phyloP scores from a whole-genome alignment of 1,140 invertebrate genomes.

The Ylistrum balloti region DNA sequence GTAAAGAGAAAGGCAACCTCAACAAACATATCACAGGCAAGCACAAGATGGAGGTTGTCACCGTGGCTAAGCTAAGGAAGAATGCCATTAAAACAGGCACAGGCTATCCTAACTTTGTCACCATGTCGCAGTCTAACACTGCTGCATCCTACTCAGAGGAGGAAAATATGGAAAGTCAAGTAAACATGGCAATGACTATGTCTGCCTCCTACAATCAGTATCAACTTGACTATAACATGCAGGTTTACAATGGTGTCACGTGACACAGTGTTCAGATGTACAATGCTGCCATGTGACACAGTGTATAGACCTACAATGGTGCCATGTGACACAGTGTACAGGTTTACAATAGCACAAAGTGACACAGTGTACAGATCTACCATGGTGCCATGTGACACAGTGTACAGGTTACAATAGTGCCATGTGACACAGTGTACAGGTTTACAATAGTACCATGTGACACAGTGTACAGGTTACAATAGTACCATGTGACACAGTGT shows the following conservation, averaged over 20 bases:
- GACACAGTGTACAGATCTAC: too few relatives aligned
- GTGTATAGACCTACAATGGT: too few relatives aligned
- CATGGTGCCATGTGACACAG: too few relatives aligned
- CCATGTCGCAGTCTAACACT: background rate
- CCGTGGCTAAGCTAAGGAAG: background rate
- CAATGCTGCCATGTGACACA: too few relatives aligned
- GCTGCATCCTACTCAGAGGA: background rate
- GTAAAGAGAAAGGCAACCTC: conserved; percentile 49
- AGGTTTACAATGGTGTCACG: background rate
- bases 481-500: too few relatives aligned
- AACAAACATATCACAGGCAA: conserved; percentile 50
- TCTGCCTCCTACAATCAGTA: background rate
- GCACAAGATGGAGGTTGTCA: conserved; percentile 51
- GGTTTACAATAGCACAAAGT: too few relatives aligned
- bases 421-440: too few relatives aligned
- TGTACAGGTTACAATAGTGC: too few relatives aligned
- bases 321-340: too few relatives aligned
- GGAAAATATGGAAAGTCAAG: background rate
- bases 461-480: too few relatives aligned
- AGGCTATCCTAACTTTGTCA: conserved; percentile 20
- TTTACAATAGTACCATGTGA: too few relatives aligned
- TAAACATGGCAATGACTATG: background rate
- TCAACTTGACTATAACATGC: background rate
- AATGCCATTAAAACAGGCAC: conserved; percentile 20
- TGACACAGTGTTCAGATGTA: background rate